Base-by-base conservation (phyloP, 2,113 vertebrate genomes). In the Scomber scombrus region DNA sequence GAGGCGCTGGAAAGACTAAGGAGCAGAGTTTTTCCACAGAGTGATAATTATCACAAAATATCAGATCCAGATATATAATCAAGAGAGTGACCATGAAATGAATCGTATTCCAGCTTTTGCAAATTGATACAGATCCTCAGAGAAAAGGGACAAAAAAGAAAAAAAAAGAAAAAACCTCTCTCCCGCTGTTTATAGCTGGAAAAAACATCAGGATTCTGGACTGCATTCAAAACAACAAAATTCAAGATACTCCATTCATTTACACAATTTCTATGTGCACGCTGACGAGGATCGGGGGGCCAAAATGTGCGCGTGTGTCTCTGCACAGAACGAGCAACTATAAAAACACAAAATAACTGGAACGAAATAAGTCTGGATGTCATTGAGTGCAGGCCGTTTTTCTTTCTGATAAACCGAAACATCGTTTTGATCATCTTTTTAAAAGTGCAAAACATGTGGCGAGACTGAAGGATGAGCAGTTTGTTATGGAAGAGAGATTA, bases 21-120 rank as follows among this genome's bases (percentile, higher is more conserved):
- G 23, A 7, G 56, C 76, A 71, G 67, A 58, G 63, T 2, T 2
- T 82, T 84, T 86, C 71, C 81, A 73, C 56, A 43, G 46, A 0
- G 19, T 56, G 71, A 76, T 67, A 64, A 70, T 85, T 74, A 74
- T 70, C 40, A 49, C 50, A 52, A 40, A 64, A 56, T n/a, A 69
- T 68, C 45, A 60, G n/a, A 49, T 47, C 61, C 79, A 62, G 34
- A 7, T 40, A 23, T 72, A 60, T 55, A 77, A 77, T 80, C 63
- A 77, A 10, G 1, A 49, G 14, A 18, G 7, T 9, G 51, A 54
- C 31, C 2, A 0, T 9, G 45, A 61, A 71, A 80, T 82, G 71
- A 74, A 80, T 80, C 75, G 46, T 11, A 14, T 3, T 19, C 8
- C 0, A 26, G 18, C 26, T 34, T 46, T 5, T 40, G 51, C 63